Evolutionary conservation across 2,888 invertebrate genomes (phyloP).

Genomic region (Trissonchulus sp.): DNA sequence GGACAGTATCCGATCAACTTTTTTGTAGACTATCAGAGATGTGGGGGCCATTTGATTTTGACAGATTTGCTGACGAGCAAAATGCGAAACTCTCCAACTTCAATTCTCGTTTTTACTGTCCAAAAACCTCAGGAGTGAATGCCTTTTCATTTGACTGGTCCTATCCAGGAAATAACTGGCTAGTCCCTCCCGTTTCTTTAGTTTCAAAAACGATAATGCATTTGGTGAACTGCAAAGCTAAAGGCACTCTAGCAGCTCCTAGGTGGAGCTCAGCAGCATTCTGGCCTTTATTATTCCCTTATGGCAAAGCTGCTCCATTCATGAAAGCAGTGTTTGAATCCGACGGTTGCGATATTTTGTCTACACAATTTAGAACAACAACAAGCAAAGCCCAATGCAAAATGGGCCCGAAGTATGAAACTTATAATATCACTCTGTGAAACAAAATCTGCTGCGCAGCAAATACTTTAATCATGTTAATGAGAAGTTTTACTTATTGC

Average conservation of each 20-base stretch:
- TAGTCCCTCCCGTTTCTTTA: not conserved
- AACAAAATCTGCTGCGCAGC: too few relatives aligned
- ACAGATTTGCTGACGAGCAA: not conserved
- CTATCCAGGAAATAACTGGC: slow-evolving; percentile 3
- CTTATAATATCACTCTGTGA: too few relatives aligned
- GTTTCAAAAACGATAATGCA: not conserved
- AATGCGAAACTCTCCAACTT: not conserved
- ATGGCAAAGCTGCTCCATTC: too few relatives aligned
- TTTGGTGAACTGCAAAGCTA: slow-evolving; percentile 1
- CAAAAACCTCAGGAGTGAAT: not conserved
- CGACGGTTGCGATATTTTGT: too few relatives aligned
- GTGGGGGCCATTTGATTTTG: not conserved
- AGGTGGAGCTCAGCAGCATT: not conserved
- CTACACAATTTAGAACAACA: too few relatives aligned
- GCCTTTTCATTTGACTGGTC: not conserved
- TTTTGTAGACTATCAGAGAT: not conserved
- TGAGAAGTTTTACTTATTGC: too few relatives aligned
- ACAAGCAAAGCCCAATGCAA: too few relatives aligned
- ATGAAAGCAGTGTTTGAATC: too few relatives aligned
- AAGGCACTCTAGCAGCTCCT: not conserved
- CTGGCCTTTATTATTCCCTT: not conserved
- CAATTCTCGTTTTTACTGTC: not conserved
- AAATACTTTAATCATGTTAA: too few relatives aligned
- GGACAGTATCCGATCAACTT: not conserved
- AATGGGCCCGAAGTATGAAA: too few relatives aligned